Base-by-base conservation (phyloP, 1,140 invertebrate genomes). In the Whitmania pigra region DNA sequence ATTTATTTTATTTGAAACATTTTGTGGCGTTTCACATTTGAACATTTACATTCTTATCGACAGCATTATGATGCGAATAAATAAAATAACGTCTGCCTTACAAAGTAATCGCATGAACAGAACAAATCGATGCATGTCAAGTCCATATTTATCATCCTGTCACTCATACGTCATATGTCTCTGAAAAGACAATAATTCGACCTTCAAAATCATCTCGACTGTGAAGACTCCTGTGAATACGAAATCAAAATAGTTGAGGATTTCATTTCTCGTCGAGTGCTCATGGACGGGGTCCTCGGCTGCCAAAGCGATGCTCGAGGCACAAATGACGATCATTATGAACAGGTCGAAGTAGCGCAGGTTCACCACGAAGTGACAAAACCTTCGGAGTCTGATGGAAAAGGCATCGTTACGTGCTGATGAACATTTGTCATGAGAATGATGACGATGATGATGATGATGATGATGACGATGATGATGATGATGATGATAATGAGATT, bases 171-270 rank as follows among this genome's bases (percentile, higher is more conserved):
- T 36, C 31, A n/a, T 49, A 49, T n/a, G 15, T 49, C 15, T 49
- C 43, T 49, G 9, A 49, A 49, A 49, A 49, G 31, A 2, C 31
- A 36, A 57, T 29, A 2, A 57, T 67, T 77, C 77, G 80, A 89
- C 88, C 84, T 92, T 92, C 18, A 92, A 82, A 81, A 99, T 86
- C 93, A 99, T 96, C 86, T 99, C 97, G 83, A 98, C 88, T 67
- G 96, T 95, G 85, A 99, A 99, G 76, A 99, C 95, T 77, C 93
- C 92, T 74, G 97, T 99, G 86, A 99, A 99, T 78, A 93, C 94
- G 85, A 97, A 97, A 87, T 99, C 97, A 85, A 99, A 95, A 84
- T 94, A 94, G 82, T 97, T 94, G 75, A 99, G 86, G 76, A 97
- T 88, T 77, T 87, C 85, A 82, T 99, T 99, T 80, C 90, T 87